Evolutionary conservation across 2,888 invertebrate species (phyloP).

Genomic region (Syrista parreyssii): DNA sequence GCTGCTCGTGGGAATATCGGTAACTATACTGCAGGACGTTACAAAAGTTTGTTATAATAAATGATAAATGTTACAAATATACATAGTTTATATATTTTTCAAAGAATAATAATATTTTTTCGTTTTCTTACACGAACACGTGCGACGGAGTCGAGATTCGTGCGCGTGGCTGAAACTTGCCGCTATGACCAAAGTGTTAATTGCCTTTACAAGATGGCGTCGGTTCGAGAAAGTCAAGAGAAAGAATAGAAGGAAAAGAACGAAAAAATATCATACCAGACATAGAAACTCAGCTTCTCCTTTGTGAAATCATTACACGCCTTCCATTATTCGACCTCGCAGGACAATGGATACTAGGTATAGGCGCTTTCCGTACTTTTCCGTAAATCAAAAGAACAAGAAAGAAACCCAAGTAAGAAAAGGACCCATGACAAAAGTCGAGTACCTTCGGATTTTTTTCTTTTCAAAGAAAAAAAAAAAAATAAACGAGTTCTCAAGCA

Average conservation of each 20-base stretch:
- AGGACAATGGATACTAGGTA: slow-evolving; percentile 23
- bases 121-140: not conserved
- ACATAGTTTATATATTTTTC: not conserved
- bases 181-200: slow-evolving; percentile 8
- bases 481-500: not conserved
- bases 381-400: slow-evolving; percentile 31
- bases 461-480: not conserved
- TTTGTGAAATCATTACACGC: slow-evolving; percentile 30
- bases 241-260: slow-evolving; percentile 9
- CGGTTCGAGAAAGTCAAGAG: slow-evolving; percentile 10
- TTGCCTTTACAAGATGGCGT: slow-evolving; percentile 17
- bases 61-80: no score
- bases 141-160: not conserved
- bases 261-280: no score
- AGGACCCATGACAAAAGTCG: not conserved
- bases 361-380: slow-evolving; percentile 20
- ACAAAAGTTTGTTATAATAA: no score
- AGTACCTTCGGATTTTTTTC: not conserved
- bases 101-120: not conserved
- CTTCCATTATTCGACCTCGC: slow-evolving; percentile 20
- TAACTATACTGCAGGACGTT: no score
- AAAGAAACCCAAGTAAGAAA: slow-evolving; percentile 2
- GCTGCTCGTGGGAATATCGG: no score
- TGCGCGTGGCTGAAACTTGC: not conserved
- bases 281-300: slow-evolving; percentile 18